Evolutionary conservation across 2,113 vertebrate genomes (phyloP).

Genomic region (Xiphophorus couchianus): DNA sequence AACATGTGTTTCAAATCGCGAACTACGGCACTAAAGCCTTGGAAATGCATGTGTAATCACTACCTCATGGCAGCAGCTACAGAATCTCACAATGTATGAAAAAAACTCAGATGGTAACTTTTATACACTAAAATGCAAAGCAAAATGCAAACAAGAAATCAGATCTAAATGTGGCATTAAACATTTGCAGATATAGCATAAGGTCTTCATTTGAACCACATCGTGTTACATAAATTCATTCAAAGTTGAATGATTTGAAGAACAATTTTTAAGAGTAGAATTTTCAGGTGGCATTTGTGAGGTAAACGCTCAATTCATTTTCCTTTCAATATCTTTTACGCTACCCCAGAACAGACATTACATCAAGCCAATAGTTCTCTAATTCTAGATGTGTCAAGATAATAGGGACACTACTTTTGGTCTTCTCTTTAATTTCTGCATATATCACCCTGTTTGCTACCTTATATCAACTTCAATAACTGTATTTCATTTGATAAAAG

Average conservation of each 20-base stretch:
- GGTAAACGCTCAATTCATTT: not conserved
- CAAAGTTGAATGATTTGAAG: conserved; percentile 20
- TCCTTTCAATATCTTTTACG: conserved; percentile 35
- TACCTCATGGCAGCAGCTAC: conserved; percentile 62
- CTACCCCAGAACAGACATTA: conserved; percentile 44
- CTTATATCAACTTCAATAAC: conserved; percentile 33
- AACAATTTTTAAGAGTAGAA: conserved; percentile 38
- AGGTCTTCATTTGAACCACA: conserved; percentile 18
- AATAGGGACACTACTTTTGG: conserved; percentile 44
- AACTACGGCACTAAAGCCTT: conserved; percentile 50
- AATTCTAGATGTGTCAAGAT: conserved; percentile 31
- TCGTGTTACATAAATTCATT: conserved; percentile 29
- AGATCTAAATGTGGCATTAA: conserved; percentile 39
- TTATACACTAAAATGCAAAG: conserved; percentile 5
- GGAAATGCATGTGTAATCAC: conserved; percentile 72
- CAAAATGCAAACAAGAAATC: conserved; percentile 44
- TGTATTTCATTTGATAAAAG: conserved; percentile 44
- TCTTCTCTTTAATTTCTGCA: conserved; percentile 52
- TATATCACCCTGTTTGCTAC: conserved; percentile 30
- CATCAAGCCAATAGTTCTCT: conserved; percentile 38
- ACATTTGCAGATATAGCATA: conserved; percentile 22
- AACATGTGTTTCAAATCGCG: conserved; percentile 70
- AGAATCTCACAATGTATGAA: conserved; percentile 31
- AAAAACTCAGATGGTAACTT: conserved; percentile 22
- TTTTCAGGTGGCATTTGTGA: conserved; percentile 14